These are phyloP conservation scores for Spea multiplicata DNA, from an alignment of 2,113 vertebrate genomes.

Conservation along the genomic window DNA sequence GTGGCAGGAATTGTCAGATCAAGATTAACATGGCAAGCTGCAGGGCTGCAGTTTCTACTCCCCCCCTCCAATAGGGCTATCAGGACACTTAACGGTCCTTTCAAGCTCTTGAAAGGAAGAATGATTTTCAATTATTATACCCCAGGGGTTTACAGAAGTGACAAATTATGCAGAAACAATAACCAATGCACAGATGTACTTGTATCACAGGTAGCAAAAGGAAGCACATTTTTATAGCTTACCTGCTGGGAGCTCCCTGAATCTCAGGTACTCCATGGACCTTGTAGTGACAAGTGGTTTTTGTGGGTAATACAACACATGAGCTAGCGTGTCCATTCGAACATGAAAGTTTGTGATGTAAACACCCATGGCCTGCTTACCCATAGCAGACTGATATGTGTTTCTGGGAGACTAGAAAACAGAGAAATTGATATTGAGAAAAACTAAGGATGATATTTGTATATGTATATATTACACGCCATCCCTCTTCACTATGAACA, in stretches of 20 bases:
- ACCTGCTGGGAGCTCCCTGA: slow-evolving; percentile 95
- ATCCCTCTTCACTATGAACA: not conserved
- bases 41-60: too few species aligned
- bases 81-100: too few species aligned
- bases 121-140: too few species aligned
- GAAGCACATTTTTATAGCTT: not conserved
- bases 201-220: not conserved
- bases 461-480: not conserved
- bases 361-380: slow-evolving; percentile 98
- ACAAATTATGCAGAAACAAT: too few species aligned
- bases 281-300: slow-evolving; percentile 95
- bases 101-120: too few species aligned
- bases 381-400: slow-evolving; percentile 98
- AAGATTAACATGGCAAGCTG: too few species aligned
- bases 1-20: too few species aligned
- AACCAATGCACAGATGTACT: too few species aligned
- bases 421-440: not conserved
- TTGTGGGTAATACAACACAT: slow-evolving; percentile 96
- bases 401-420: slow-evolving; percentile 90
- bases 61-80: too few species aligned
- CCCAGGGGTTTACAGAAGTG: too few species aligned
- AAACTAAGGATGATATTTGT: too few species aligned
- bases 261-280: slow-evolving; percentile 96
- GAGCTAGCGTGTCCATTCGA: slow-evolving; percentile 95
- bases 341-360: slow-evolving; percentile 99